Evolutionary conservation across 2,113 vertebrate genomes (phyloP).

Genomic region (Sminthopsis crassicaudata): DNA sequence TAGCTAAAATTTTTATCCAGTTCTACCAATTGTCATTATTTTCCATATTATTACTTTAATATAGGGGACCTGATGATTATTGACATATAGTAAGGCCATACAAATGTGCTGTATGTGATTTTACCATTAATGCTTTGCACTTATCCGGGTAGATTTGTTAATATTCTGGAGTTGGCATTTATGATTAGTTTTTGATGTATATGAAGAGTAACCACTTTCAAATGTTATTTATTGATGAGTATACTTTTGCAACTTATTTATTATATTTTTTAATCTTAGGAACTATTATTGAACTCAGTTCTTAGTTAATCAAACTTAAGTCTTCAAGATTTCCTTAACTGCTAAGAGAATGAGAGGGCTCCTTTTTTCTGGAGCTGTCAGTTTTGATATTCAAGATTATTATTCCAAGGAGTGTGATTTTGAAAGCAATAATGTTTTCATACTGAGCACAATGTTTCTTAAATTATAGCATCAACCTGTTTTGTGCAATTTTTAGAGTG

Average conservation of each 20-base stretch:
- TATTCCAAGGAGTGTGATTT: constrained; percentile 25
- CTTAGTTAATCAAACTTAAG: constrained; percentile 53
- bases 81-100: constrained; percentile 19
- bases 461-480: constrained; percentile 56
- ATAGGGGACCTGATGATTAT: constrained; percentile 32
- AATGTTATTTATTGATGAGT: constrained; percentile 35
- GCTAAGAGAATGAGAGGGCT: constrained; percentile 45
- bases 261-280: not conserved
- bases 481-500: constrained; percentile 33
- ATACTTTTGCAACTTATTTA: constrained; percentile 17
- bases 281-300: constrained; percentile 32
- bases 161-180: constrained; percentile 9
- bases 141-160: constrained; percentile 8
- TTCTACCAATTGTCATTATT: not conserved
- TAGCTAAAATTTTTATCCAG: not conserved
- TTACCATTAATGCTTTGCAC: constrained; percentile 10
- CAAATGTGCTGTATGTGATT: not conserved
- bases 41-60: constrained; percentile 32
- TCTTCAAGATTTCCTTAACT: constrained; percentile 61
- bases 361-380: constrained; percentile 39
- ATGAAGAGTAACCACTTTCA: not conserved
- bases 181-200: constrained; percentile 2
- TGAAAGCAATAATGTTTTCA: constrained; percentile 53
- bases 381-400: constrained; percentile 46
- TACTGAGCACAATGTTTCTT: constrained; percentile 42